These are phyloP conservation scores for Dolomedes plantarius DNA, from an alignment of 2,888 invertebrate species.

Conservation along the genomic window DNA sequence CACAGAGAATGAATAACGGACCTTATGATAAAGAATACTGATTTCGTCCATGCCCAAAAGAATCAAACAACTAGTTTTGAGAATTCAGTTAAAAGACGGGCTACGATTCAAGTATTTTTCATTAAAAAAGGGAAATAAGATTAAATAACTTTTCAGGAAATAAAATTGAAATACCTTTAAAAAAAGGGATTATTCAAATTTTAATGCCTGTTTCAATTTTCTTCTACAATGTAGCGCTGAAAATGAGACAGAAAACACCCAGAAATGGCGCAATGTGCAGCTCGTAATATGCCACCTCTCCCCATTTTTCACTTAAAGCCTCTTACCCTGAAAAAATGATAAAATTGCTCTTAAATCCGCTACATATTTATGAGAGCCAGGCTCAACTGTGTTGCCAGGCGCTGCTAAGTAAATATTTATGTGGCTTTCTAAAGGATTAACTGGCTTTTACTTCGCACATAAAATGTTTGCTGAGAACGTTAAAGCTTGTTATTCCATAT, in stretches of 20 bases:
- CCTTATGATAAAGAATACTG: too few species aligned
- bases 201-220: background rate
- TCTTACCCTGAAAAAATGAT: background rate
- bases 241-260: too few species aligned
- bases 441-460: background rate
- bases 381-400: background rate
- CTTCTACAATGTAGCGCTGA: too few species aligned
- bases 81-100: too few species aligned
- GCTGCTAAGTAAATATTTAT: background rate
- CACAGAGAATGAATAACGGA: too few species aligned
- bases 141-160: too few species aligned
- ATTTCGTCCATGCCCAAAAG: too few species aligned
- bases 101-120: too few species aligned
- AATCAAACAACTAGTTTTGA: too few species aligned
- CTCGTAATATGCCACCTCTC: background rate
- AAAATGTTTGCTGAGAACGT: background rate
- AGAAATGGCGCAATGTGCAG: background rate
- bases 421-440: conserved; percentile 1
- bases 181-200: too few species aligned
- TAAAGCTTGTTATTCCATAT: background rate
- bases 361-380: background rate
- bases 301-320: background rate
- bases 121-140: too few species aligned
- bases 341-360: background rate
- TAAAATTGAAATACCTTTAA: too few species aligned